Percentiles rank a stretch among this genome's conserved stretches.
Evolutionary conservation across 2,888 invertebrate genomes (phyloP).

Genomic region (Lottia scabra): DNA sequence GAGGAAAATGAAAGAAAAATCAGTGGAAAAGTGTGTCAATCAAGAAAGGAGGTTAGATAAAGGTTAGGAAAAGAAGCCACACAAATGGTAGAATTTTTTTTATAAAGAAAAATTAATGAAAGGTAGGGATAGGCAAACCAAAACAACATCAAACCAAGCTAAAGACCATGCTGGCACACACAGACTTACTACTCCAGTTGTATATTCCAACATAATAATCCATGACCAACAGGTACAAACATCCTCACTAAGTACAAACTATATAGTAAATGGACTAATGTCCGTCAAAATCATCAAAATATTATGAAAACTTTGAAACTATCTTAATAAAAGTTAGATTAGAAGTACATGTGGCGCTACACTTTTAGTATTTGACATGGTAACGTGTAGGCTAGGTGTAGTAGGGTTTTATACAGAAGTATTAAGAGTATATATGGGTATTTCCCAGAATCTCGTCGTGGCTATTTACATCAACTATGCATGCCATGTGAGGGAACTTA

Average conservation of each 20-base stretch:
- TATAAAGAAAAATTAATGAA: too few species aligned
- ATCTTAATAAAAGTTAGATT: too few species aligned
- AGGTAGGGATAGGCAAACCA: background rate
- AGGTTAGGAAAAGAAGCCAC: too few species aligned
- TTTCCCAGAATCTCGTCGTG: slow-evolving; percentile 20
- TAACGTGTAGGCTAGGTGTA: slow-evolving; percentile 22
- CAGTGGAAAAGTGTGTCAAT: too few species aligned
- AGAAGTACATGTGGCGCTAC: background rate
- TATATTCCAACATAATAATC: background rate
- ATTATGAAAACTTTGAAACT: too few species aligned
- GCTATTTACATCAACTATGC: slow-evolving; percentile 3
- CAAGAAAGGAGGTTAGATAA: too few species aligned
- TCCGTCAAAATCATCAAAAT: too few species aligned
- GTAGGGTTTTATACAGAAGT: slow-evolving; percentile 38
- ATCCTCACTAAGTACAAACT: too few species aligned
- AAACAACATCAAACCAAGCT: slow-evolving; percentile 5
- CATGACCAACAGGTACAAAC: too few species aligned
- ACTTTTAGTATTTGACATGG: slow-evolving; percentile 14
- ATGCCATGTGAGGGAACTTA: slow-evolving; percentile 21
- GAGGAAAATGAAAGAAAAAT: too few species aligned
- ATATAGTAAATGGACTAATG: too few species aligned
- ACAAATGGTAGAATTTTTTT: too few species aligned
- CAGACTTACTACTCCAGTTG: slow-evolving; percentile 1
- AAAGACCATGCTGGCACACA: background rate
- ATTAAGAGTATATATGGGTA: slow-evolving; percentile 35